Conservation (phyloP, 1,140 invertebrate genomes). For the Eulimnadia texana region DNA sequence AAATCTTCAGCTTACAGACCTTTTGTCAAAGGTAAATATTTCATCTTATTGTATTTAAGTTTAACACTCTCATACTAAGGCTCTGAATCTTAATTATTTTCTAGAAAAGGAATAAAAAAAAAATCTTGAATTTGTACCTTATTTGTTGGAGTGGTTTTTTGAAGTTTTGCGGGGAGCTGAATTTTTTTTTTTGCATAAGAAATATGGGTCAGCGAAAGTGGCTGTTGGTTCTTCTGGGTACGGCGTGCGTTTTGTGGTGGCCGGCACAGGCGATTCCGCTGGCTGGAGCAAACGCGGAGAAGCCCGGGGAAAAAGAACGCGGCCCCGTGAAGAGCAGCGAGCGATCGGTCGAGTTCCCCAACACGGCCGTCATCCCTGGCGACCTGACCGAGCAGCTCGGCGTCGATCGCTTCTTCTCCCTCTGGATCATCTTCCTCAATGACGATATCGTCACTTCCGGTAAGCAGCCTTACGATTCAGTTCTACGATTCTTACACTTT, state of each 20-base stretch:
- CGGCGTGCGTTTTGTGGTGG: background rate
- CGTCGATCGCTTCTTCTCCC: slow-evolving; percentile 37
- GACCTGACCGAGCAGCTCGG: slow-evolving; percentile 32
- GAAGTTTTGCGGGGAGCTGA: background rate
- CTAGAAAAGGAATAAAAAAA: too few species aligned
- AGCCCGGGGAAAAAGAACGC: too few species aligned
- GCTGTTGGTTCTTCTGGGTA: background rate
- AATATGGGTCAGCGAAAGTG: background rate
- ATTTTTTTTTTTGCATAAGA: background rate
- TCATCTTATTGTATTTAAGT: too few species aligned
- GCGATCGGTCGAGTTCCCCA: slow-evolving; percentile 27
- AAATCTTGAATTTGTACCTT: background rate
- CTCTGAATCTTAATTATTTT: too few species aligned
- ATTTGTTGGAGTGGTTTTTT: too few species aligned
- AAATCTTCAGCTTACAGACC: too few species aligned
- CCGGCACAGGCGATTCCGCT: background rate
- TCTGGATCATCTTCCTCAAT: slow-evolving; percentile 38
- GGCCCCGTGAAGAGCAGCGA: background rate
- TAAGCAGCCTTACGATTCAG: slow-evolving; percentile 21
- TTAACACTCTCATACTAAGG: too few species aligned
- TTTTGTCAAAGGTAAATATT: too few species aligned
- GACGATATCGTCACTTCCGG: slow-evolving; percentile 36
- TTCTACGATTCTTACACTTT: too few species aligned
- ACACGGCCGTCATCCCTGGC: slow-evolving; percentile 35
- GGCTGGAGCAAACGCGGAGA: background rate